Conservation (phyloP, 2,888 invertebrate species). For the Glaucopsyche alexis region DNA sequence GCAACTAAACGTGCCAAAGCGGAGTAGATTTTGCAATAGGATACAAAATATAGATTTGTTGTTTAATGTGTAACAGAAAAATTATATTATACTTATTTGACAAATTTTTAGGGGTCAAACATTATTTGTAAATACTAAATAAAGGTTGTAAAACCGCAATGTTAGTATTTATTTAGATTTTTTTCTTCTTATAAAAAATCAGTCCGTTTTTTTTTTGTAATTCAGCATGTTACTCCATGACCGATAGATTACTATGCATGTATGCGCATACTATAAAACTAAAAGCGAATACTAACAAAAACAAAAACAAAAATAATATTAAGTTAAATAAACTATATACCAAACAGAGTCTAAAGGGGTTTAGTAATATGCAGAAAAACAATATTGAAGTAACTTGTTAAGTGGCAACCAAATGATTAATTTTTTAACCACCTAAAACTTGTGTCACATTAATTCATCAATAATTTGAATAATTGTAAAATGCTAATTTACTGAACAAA, state of each 20-base stretch:
- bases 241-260: too few species aligned
- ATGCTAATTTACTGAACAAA: background rate
- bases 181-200: background rate
- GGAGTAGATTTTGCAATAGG: conserved; percentile 60
- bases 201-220: background rate
- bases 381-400: background rate
- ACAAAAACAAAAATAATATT: too few species aligned
- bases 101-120: background rate
- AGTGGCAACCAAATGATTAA: background rate
- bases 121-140: background rate
- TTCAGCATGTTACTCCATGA: background rate
- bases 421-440: background rate
- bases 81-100: background rate
- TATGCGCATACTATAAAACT: too few species aligned
- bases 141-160: background rate
- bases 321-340: too few species aligned
- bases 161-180: background rate
- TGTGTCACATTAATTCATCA: background rate
- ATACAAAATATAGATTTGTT: conserved; percentile 25
- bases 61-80: background rate
- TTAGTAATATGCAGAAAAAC: background rate
- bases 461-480: background rate
- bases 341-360: too few species aligned
- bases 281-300: too few species aligned
- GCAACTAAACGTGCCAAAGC: conserved; percentile 65